phyloP scores from a whole-genome alignment of 2,888 invertebrate species.

The Drosophila silvestris region DNA sequence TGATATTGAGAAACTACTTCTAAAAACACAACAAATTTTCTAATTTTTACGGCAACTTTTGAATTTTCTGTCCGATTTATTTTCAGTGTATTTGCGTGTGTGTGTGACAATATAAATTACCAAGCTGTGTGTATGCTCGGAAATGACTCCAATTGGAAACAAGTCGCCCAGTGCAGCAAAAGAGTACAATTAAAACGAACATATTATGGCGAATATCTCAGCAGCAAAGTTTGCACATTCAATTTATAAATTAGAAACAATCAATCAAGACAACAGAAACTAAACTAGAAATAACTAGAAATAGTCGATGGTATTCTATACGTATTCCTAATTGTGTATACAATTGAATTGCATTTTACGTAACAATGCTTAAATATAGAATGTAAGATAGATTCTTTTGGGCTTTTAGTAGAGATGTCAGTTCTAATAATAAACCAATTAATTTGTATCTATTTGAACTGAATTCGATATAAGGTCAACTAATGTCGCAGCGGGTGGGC shows the following conservation, averaged over 20 bases:
- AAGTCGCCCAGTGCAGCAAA: slow-evolving; percentile 16
- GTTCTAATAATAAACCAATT: slow-evolving; percentile 41
- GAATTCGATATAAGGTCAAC: slow-evolving; percentile 6
- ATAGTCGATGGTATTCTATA: background rate
- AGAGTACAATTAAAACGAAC: slow-evolving; percentile 48
- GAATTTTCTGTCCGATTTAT: background rate
- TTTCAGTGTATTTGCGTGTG: background rate
- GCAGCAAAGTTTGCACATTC: slow-evolving; percentile 17
- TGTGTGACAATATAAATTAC: slow-evolving; percentile 49
- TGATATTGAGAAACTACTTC: background rate
- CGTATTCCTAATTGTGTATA: too few species aligned
- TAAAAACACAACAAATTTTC: too few species aligned
- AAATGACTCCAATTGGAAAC: slow-evolving; percentile 26
- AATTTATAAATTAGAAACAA: slow-evolving; percentile 42
- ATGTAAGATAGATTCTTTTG: background rate
- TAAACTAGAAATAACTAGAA: background rate
- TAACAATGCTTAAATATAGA: background rate
- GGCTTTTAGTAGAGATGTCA: slow-evolving; percentile 8
- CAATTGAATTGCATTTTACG: slow-evolving; percentile 9
- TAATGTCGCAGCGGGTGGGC: slow-evolving; percentile 7
- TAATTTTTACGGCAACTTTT: background rate
- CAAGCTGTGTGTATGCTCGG: slow-evolving; percentile 13
- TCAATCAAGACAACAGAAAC: slow-evolving; percentile 31
- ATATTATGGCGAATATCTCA: slow-evolving; percentile 27
- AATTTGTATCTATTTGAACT: slow-evolving; percentile 47